Evolutionary conservation across 2,888 invertebrate genomes (phyloP).

Genomic region (Rhodophaea formosa): DNA sequence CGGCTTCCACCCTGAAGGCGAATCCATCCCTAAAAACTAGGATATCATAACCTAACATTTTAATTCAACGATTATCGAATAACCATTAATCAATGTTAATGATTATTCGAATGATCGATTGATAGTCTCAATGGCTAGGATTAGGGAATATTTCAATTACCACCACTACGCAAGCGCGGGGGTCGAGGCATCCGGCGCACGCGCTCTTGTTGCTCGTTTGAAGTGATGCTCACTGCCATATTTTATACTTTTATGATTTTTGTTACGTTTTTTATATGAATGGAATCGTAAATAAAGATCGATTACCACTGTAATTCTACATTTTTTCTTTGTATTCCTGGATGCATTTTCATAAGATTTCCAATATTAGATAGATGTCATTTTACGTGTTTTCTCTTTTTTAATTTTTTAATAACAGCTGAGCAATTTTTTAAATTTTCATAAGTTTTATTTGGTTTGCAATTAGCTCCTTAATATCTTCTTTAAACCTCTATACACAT

Average conservation of each 20-base stretch:
- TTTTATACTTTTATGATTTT: slow-evolving; percentile 53
- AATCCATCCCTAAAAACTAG: slow-evolving; percentile 80
- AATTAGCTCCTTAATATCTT: too few species aligned
- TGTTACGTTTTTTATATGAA: slow-evolving; percentile 40
- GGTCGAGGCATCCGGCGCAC: slow-evolving; percentile 30
- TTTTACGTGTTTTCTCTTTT: too few species aligned
- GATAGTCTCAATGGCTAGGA: background rate
- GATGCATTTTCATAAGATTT: too few species aligned
- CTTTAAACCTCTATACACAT: too few species aligned
- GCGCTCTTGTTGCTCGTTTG: slow-evolving; percentile 35
- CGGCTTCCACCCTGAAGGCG: slow-evolving; percentile 83
- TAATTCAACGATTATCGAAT: slow-evolving; percentile 18
- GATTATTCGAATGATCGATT: slow-evolving; percentile 15
- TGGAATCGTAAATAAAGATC: slow-evolving; percentile 18
- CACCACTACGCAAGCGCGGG: slow-evolving; percentile 1
- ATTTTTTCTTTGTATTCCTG: background rate
- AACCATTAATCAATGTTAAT: slow-evolving; percentile 13
- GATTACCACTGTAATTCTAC: slow-evolving; percentile 5
- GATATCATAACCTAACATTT: slow-evolving; percentile 25
- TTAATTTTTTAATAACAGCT: too few species aligned
- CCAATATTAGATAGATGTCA: too few species aligned
- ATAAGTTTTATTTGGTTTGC: too few species aligned
- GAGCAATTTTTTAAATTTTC: too few species aligned
- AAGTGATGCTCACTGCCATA: slow-evolving; percentile 59
- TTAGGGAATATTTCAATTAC: slow-evolving; percentile 1